Percentiles rank a stretch among this genome's conserved stretches.
These are phyloP conservation scores for Antidorcas marsupialis DNA, from an alignment of 2,113 vertebrate species.

Conservation along the genomic window DNA sequence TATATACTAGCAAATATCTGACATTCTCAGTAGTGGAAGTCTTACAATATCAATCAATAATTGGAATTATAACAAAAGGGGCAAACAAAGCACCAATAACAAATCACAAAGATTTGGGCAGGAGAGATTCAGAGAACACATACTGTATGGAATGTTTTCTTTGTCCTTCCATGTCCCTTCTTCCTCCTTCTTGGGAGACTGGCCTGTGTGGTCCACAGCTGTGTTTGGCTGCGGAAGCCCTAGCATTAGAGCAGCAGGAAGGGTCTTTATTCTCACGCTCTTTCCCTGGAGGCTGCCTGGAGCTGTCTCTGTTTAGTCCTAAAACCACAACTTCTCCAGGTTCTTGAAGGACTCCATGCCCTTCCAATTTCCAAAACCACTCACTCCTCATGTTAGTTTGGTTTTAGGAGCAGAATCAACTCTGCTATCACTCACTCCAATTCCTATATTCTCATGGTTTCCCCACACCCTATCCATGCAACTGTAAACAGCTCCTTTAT, in stretches of 20 bases:
- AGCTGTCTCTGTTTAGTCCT: background rate
- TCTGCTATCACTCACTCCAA: background rate
- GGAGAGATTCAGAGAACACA: background rate
- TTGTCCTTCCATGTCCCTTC: background rate
- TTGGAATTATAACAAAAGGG: background rate
- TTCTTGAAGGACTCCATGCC: background rate
- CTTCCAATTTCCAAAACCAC: background rate
- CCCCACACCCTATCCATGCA: background rate
- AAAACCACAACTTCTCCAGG: background rate
- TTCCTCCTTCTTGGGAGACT: background rate
- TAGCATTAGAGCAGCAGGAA: background rate
- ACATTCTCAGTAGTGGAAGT: background rate
- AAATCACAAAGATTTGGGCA: background rate
- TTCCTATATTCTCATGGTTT: background rate
- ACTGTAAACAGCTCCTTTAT: background rate
- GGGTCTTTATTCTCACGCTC: background rate
- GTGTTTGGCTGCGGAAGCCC: background rate
- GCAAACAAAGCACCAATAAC: background rate
- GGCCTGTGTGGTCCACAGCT: background rate
- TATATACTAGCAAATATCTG: background rate
- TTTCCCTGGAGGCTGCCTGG: background rate
- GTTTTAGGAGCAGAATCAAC: background rate
- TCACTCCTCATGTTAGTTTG: background rate
- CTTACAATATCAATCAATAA: background rate
- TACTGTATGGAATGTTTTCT: background rate